Base-by-base conservation (phyloP, 2,113 vertebrate species). In the Vimba vimba region DNA sequence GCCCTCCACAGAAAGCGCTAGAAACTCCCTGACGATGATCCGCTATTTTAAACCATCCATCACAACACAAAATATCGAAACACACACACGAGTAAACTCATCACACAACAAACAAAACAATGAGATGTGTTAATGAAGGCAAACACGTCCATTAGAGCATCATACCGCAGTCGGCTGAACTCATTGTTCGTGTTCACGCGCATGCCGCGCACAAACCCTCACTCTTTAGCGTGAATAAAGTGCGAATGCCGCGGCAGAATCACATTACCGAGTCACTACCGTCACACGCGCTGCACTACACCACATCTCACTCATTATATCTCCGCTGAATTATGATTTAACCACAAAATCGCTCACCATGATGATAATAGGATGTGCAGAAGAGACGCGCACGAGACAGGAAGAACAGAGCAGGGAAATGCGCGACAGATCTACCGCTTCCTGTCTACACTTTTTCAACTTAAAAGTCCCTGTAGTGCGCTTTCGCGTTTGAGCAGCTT, bases 301-400 rank as follows among this genome's bases (percentile, higher is more conserved):
- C 27, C 6, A 45, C 0, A 19, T 43, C 39, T 80, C n/a, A 1
- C 4, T 11, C 21, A 79, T 39, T 9, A 7, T 12, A 57, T 2
- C 0, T 0, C 4, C 47, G 8, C 4, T 19, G 17, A 82, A 81
- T 2, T 1, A 50, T 47, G 27, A 43, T n/a, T 27, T 6, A 21
- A 43, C 4, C 30, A 27, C 15, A 4, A 30, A 78, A 2, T 2
- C 6, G 6, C 94, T 92, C 87, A 95, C 95, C 95, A 95, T 95
- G 92, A 91, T 92, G 92, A 81, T 83, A 88, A 62, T 21, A 71
- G 45, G 60, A 90, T 79, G 69, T 60, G 59, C 10, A 68, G 89
- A 79, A 86, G 86, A 73, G 23, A 79, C 5, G 79, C 21, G 76
- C n/a, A 84, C 89, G 89, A 85, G 19, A 59, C 83, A 43, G 68